These are phyloP conservation scores for Daubentonia madagascariensis DNA, from an alignment of 2,113 vertebrate genomes.

Conservation along the genomic window DNA sequence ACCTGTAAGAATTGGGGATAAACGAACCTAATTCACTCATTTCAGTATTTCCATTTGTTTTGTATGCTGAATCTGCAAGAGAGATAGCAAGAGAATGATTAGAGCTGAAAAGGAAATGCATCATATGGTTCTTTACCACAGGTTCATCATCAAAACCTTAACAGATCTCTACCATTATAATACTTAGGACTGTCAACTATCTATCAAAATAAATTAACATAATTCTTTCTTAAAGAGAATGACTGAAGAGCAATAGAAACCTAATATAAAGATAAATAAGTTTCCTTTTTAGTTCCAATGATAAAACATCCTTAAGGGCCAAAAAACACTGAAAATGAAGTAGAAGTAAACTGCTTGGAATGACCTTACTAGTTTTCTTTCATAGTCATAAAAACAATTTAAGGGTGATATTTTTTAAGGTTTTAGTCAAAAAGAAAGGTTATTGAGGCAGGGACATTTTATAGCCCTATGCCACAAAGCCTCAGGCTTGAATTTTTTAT, in stretches of 20 bases:
- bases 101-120: constrained; percentile 61
- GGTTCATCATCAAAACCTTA: not conserved
- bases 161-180: not conserved
- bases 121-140: not conserved
- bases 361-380: not conserved
- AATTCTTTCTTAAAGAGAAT: not conserved
- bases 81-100: constrained; percentile 45
- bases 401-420: not conserved
- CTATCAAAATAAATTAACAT: not conserved
- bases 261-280: not conserved
- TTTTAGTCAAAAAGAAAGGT: constrained; percentile 18
- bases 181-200: not conserved
- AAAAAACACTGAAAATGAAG: not conserved
- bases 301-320: not conserved
- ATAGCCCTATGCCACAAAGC: not conserved
- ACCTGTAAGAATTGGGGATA: not conserved
- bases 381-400: not conserved
- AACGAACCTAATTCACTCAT: constrained; percentile 49
- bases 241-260: not conserved
- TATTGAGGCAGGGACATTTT: not conserved
- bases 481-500: not conserved
- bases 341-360: not conserved
- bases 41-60: constrained; percentile 56
- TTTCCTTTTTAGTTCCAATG: not conserved
- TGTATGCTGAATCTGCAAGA: constrained; percentile 65